Percentiles rank a stretch among this genome's conserved stretches.
Conservation (phyloP, 2,888 invertebrate genomes). For the Phoenoteleia sp. region DNA sequence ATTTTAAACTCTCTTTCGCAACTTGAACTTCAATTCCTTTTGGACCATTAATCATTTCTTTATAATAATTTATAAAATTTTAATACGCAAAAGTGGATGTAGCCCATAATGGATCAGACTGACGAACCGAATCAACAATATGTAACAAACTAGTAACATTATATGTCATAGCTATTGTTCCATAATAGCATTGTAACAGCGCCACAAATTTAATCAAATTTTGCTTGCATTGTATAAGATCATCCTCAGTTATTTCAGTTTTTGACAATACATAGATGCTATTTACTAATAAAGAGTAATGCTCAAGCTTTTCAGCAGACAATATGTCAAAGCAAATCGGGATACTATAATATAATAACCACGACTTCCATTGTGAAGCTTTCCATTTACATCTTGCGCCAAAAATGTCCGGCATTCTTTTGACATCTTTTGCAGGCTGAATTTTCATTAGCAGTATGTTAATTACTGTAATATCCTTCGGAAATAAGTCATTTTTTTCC, state of each 20-base stretch:
- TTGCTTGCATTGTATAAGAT: slow-evolving; percentile 17
- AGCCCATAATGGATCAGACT: slow-evolving; percentile 36
- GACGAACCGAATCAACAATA: slow-evolving; percentile 18
- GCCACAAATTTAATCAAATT: slow-evolving; percentile 41
- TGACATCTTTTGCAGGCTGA: slow-evolving; percentile 22
- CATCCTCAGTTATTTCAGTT: slow-evolving; percentile 31
- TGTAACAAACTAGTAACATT: slow-evolving; percentile 36
- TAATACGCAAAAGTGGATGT: slow-evolving; percentile 30
- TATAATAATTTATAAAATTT: slow-evolving; percentile 5
- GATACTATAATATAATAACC: slow-evolving; percentile 52
- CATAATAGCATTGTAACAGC: slow-evolving; percentile 38
- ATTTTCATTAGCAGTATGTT: slow-evolving; percentile 32
- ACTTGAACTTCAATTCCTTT: neutral
- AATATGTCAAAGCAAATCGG: slow-evolving; percentile 1
- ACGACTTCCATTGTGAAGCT: slow-evolving; percentile 59
- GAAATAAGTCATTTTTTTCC: neutral
- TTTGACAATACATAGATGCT: slow-evolving; percentile 12
- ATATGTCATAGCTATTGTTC: slow-evolving; percentile 32
- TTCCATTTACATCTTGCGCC: slow-evolving; percentile 20
- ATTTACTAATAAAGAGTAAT: slow-evolving; percentile 35
- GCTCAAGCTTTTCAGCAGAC: neutral
- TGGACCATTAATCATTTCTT: slow-evolving; percentile 1
- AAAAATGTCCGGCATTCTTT: slow-evolving; percentile 28
- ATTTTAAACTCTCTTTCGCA: neutral
- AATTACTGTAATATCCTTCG: no score